Base-by-base conservation (phyloP, 1,140 invertebrate genomes). In the Papilio machaon region DNA sequence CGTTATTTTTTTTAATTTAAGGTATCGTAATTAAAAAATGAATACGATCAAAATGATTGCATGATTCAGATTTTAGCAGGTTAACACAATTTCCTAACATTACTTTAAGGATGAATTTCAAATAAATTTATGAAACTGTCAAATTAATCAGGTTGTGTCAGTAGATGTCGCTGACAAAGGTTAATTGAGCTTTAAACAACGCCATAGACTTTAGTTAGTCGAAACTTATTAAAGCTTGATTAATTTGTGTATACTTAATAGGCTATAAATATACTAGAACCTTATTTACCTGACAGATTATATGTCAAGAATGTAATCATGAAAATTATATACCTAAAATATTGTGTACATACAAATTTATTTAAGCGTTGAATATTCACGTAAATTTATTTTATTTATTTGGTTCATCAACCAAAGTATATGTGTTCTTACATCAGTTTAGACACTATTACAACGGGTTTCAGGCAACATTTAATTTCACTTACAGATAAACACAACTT, bases 241-340 rank as follows among this genome's bases (percentile, higher is more conserved):
- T 30, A 64, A 64, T 64, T 64, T 64, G 23, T 64, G 60, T 64
- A 30, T 23, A 64, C 60, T 64, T 64, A 64, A 64, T 58, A 6
- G 54, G 54, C 23, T 30, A 15, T 70, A 11, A 70, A 6, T 70
- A 70, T 35, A 70, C 30, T 70, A 35, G 64, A 35, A 70, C 64
- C 13, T 70, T 38, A 70, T 70, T 70, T 70, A 70, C 13, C 11
- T 2, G 23, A 15, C 30, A 70, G 30, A 70, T 70, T 70, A 35
- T 70, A 70, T 70, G 64, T 70, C 64, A 70, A 70, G 64, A 70
- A 70, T 70, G 30, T 70, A 70, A 70, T 38, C 38, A 67, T 67
- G 30, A 2, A 67, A 67, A 67, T 38, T 15, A 70, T 3, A 43
- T 43, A 30, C 23, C 23, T 67, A 13, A 35, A 10, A 67, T 10